These are phyloP conservation scores for Chloroclystis v-ata DNA, from an alignment of 2,888 invertebrate genomes.

Conservation along the genomic window DNA sequence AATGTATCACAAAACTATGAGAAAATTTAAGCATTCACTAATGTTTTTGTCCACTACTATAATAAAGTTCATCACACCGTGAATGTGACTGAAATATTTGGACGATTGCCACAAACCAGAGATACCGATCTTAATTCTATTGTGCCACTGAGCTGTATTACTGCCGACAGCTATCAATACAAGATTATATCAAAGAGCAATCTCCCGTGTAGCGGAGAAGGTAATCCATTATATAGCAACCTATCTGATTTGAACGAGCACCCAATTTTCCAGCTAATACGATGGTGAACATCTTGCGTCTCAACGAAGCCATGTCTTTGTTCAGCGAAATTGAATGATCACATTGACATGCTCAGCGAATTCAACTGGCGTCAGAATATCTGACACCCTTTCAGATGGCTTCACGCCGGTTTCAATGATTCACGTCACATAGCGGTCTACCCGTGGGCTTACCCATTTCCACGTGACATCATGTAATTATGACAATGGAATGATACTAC, in stretches of 20 bases:
- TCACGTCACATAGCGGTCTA: background rate
- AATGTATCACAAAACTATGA: no score
- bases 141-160: slow-evolving; percentile 11
- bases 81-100: slow-evolving; percentile 26
- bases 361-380: slow-evolving; percentile 35
- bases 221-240: background rate
- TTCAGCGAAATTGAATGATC: slow-evolving; percentile 49
- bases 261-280: slow-evolving; percentile 22
- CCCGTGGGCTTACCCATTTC: no score
- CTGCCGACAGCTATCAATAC: slow-evolving; percentile 1
- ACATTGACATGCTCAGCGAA: slow-evolving; percentile 49
- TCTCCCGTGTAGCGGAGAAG: slow-evolving; percentile 6
- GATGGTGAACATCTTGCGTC: slow-evolving; percentile 10
- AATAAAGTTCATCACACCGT: slow-evolving; percentile 4
- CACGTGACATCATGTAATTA: no score
- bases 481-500: no score
- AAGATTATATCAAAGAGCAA: slow-evolving; percentile 1
- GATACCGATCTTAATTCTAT: slow-evolving; percentile 27
- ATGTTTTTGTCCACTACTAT: no score
- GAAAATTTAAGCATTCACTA: no score
- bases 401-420: slow-evolving; percentile 9
- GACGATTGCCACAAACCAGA: slow-evolving; percentile 26
- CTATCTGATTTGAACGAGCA: slow-evolving; percentile 2
- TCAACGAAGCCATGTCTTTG: slow-evolving; percentile 33
- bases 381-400: slow-evolving; percentile 31